phyloP scores from a whole-genome alignment of 2,113 vertebrate genomes.

The Lycaon pictus region DNA sequence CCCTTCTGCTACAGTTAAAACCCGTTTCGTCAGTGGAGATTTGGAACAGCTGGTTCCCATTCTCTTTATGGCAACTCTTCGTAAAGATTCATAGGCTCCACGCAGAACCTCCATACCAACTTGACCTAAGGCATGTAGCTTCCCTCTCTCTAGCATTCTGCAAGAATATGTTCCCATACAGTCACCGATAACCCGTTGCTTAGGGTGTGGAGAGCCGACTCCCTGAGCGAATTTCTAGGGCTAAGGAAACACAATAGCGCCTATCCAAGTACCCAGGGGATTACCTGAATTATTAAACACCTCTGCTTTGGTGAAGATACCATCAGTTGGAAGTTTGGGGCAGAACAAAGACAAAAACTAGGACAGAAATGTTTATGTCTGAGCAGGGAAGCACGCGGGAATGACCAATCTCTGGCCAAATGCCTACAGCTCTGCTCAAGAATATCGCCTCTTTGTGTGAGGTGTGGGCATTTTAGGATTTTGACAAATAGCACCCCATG shows the following conservation, averaged over 20 bases:
- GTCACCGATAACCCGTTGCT: slow-evolving; percentile 29
- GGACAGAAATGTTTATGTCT: background rate
- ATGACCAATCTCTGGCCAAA: background rate
- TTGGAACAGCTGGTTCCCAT: slow-evolving; percentile 79
- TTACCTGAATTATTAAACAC: slow-evolving; percentile 44
- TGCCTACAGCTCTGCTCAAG: background rate
- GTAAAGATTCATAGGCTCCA: slow-evolving; percentile 73
- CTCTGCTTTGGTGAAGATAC: background rate
- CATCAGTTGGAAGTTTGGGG: background rate
- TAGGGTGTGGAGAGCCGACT: background rate
- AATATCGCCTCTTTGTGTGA: background rate
- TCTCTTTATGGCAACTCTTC: slow-evolving; percentile 56
- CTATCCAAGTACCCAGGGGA: background rate
- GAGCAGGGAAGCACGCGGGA: background rate
- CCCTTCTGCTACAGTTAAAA: slow-evolving; percentile 71
- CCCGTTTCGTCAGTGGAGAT: slow-evolving; percentile 69
- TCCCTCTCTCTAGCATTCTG: slow-evolving; percentile 25
- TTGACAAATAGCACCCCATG: slow-evolving; percentile 47
- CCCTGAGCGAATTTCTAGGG: background rate
- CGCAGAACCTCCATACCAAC: slow-evolving; percentile 54
- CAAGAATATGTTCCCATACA: slow-evolving; percentile 19
- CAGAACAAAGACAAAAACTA: slow-evolving; percentile 32
- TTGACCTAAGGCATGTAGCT: slow-evolving; percentile 35
- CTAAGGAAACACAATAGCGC: background rate
- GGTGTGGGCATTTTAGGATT: background rate